Evolutionary conservation across 2,888 invertebrate species (phyloP), one percentile per base, ranked within the genome.

Genomic region (Julus scanicus): DNA sequence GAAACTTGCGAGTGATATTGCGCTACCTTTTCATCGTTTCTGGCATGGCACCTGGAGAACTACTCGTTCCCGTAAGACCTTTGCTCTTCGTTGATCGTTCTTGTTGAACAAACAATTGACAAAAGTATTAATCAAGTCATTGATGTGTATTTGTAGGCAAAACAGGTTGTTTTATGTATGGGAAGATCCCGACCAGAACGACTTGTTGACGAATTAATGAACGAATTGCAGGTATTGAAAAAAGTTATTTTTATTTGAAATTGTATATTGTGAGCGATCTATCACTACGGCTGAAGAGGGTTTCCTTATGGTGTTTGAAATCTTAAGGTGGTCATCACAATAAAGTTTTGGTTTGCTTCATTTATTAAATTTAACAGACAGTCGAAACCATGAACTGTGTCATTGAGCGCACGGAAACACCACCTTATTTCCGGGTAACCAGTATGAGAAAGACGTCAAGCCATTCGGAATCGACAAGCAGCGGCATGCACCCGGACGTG

Each of bases 361-460:
- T 53, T 15, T 53, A 11, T 86, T 88, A 86, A 39, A 48, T 88
- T 88, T 80, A 39, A 49, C 80, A 92, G 91, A 98, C 98, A 0
- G 98, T 99, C 39, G 99, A 99, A 93, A 98, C 98, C 0, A 94
- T 99, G 88, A 98, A 98, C 93, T 98, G 98, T 92, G 94, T 97
- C 90, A 97, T 99, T 90, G 99, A 99, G 92, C 94, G 99, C 89
- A 99, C 98, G 0, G 99, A 99, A 94, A 98, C 99, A 0, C 98
- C 99, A 44, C 99, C 99, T 5, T 99, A 98, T 93, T 99, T 98
- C 93, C 95, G 99, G 71, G 94, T 99, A 91, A 98, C 97, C 2
- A 91, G 90, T 39, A 90, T 97, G 96, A 93, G 97, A 86, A 97
- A 97, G 92, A 96, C 97, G 40, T 97, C 97, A 17, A 97, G 96